Evolutionary conservation across 2,113 vertebrate genomes (phyloP).

Genomic region (Rhinolophus sinicus): DNA sequence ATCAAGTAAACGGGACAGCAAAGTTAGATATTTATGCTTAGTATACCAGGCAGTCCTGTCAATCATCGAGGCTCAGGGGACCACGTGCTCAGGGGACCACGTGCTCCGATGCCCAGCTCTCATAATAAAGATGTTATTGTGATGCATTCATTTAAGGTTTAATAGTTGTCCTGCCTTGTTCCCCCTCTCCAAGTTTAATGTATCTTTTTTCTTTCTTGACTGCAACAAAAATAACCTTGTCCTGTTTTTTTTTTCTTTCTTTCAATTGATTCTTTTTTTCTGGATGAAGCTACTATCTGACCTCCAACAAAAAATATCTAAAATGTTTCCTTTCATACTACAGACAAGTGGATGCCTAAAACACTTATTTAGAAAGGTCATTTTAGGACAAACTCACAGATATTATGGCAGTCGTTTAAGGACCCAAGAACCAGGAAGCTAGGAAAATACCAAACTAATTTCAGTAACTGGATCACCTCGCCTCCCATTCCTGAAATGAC

Average conservation of each 20-base stretch:
- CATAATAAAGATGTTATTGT: background rate
- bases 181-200: background rate
- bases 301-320: conserved; percentile 6
- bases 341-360: background rate
- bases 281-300: background rate
- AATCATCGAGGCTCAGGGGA: background rate
- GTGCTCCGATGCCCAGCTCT: too few relatives aligned
- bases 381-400: background rate
- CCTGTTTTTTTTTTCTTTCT: background rate
- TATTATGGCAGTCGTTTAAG: background rate
- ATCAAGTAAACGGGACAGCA: background rate
- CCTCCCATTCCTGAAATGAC: background rate
- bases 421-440: background rate
- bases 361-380: background rate
- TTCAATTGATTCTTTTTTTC: background rate
- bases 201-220: background rate
- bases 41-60: background rate
- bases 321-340: conserved; percentile 17
- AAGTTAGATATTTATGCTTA: background rate
- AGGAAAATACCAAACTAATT: background rate
- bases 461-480: background rate
- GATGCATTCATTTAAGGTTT: background rate
- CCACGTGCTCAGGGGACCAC: background rate
- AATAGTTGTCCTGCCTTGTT: background rate
- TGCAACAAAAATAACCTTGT: background rate